Base-by-base conservation (phyloP, 2,888 invertebrate species). In the Eupelmus urozonus region DNA sequence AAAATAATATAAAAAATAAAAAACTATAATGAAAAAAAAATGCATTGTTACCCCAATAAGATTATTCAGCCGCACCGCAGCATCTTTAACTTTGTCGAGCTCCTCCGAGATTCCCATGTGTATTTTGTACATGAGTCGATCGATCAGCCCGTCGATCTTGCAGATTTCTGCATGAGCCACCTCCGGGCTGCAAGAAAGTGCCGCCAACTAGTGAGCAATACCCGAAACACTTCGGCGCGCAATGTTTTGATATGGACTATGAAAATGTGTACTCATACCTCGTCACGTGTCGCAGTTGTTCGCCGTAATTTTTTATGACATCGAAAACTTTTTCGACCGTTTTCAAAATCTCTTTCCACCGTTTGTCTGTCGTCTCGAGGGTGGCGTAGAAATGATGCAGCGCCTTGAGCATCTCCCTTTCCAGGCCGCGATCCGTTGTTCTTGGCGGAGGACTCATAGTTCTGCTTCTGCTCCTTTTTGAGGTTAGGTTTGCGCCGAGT, bases 91-190 rank as follows among this genome's bases (percentile, higher is more conserved):
- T 0, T 69, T 18, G 0, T 59, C 27, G 13, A 87, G 55, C 77
- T 88, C 88, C 13, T 83, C 78, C 60, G 87, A 85, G 42, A 88
- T 84, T 2, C 85, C 84, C 73, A 83, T 78, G n/a, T 82, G 80
- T 29, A 88, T 88, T 81, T 87, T 87, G 60, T 83, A 87, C 29
- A 85, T 83, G 11, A 88, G 83, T 73, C 79, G 84, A 49, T 84
- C 85, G n/a, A 83, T 81, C 9, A 85, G 59, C 7, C 82, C 80
- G 0, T 81, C 81, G 2, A 84, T 34, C 4, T 81, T 59, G 29
- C 79, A 85, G 81, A 85, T 80, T 25, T 85, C 87, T 76, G 83
- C 82, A 40, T 84, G 80, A 73, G 84, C 83, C 80, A 83, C 82
- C 11, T 85, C 84, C 16, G 82, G 25, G 45, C 88, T 88, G 82